These are phyloP conservation scores for Macrophya annulata DNA, from an alignment of 2,888 invertebrate species.

Conservation along the genomic window DNA sequence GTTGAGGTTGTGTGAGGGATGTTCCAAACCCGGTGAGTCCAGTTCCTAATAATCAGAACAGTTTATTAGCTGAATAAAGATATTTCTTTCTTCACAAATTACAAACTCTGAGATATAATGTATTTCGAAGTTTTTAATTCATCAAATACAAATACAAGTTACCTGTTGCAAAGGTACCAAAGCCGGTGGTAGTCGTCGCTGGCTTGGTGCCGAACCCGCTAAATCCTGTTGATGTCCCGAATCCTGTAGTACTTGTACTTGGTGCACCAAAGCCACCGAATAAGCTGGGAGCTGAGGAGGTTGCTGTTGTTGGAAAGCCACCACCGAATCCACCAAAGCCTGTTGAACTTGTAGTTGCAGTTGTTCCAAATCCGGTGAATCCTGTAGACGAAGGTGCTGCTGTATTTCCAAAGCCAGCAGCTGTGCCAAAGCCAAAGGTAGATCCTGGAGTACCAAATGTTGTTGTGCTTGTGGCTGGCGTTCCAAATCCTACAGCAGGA, in stretches of 20 bases:
- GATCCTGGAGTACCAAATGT: constrained; percentile 68
- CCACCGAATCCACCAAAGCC: constrained; percentile 76
- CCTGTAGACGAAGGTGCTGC: constrained; percentile 70
- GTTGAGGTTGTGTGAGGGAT: constrained; percentile 67
- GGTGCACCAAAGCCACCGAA: constrained; percentile 81
- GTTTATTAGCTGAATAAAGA: neutral
- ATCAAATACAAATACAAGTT: neutral
- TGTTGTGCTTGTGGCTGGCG: constrained; percentile 74
- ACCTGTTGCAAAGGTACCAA: constrained; percentile 78
- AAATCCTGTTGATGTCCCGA: constrained; percentile 79
- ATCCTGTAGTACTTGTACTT: constrained; percentile 76
- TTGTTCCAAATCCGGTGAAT: constrained; percentile 70
- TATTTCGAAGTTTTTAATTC: neutral
- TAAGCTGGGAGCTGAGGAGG: constrained; percentile 76
- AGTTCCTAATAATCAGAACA: constrained; percentile 60
- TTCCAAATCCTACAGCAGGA: constrained; percentile 80
- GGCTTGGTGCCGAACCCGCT: constrained; percentile 81
- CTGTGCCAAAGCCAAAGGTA: constrained; percentile 79
- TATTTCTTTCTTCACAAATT: neutral
- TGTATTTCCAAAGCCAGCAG: constrained; percentile 80
- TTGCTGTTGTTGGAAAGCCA: constrained; percentile 71
- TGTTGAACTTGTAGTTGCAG: constrained; percentile 68
- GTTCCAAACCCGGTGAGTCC: constrained; percentile 72
- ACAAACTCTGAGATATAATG: neutral
- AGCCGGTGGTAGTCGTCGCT: constrained; percentile 79